These are phyloP conservation scores for Chrysomela aeneicollis DNA, from an alignment of 2,888 invertebrate species.

Conservation along the genomic window DNA sequence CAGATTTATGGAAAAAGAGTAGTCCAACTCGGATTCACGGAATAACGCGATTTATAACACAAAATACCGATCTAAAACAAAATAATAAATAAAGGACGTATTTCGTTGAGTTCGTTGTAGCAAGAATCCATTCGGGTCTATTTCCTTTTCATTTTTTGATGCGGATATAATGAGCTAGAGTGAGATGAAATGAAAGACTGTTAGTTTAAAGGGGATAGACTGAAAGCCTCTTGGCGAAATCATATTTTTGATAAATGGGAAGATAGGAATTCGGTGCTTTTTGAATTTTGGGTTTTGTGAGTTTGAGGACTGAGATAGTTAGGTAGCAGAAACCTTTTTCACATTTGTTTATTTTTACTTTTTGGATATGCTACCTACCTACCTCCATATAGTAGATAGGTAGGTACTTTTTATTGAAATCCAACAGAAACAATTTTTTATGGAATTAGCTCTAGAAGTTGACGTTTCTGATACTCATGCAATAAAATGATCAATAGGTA, in stretches of 20 bases:
- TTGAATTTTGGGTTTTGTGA: too few relatives aligned
- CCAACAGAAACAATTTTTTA: too few relatives aligned
- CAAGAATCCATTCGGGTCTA: conserved; percentile 45
- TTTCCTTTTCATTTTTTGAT: conserved; percentile 49
- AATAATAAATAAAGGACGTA: conserved; percentile 40
- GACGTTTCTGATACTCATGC: too few relatives aligned
- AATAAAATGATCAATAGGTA: too few relatives aligned
- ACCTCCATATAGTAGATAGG: too few relatives aligned
- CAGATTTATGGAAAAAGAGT: neutral
- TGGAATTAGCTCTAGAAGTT: too few relatives aligned
- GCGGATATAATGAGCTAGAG: conserved; percentile 44
- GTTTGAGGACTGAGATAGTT: too few relatives aligned
- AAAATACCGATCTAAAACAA: conserved; percentile 27
- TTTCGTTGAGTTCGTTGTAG: conserved; percentile 37
- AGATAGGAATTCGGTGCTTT: too few relatives aligned
- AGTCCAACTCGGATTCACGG: neutral
- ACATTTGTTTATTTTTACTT: too few relatives aligned
- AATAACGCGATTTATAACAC: neutral
- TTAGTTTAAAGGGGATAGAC: conserved; percentile 58
- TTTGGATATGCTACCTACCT: too few relatives aligned
- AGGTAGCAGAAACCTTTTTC: too few relatives aligned
- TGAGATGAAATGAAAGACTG: conserved; percentile 53
- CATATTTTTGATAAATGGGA: conserved; percentile 8
- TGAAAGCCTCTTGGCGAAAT: conserved; percentile 32
- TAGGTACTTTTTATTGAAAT: too few relatives aligned